Conservation (phyloP, 2,113 vertebrate genomes). For the Sminthopsis crassicaudata region DNA sequence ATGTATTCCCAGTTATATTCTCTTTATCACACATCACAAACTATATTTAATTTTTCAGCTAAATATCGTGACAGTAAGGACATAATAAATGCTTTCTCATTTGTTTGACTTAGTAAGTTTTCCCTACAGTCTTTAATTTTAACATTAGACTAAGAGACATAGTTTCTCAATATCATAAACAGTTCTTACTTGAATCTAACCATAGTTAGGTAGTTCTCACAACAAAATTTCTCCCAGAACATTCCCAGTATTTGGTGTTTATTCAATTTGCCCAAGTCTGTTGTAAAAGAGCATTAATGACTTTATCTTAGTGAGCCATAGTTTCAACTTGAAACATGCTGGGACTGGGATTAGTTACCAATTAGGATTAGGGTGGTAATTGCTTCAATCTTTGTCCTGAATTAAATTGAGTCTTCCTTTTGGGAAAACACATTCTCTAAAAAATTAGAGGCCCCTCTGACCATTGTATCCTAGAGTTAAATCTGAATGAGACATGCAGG, state of each 20-base stretch:
- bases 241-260: not conserved
- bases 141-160: not conserved
- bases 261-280: not conserved
- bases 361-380: not conserved
- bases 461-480: conserved; percentile 8
- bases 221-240: conserved; percentile 14
- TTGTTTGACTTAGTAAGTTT: not conserved
- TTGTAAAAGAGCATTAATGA: conserved; percentile 24
- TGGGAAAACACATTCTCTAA: not conserved
- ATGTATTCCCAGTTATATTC: not conserved
- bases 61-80: not conserved
- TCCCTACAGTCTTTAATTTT: not conserved
- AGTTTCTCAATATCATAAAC: not conserved
- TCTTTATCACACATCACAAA: not conserved
- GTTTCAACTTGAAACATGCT: not conserved
- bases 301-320: not conserved
- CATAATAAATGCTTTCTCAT: not conserved
- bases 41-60: conserved; percentile 15
- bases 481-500: not conserved
- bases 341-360: not conserved
- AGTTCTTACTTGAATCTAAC: conserved; percentile 2
- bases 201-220: not conserved
- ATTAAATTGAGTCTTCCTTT: not conserved
- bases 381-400: conserved; percentile 26
- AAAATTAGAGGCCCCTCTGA: conserved; percentile 2